Conservation (phyloP, 1,140 invertebrate genomes). For the Diplogasteroides magnus region DNA sequence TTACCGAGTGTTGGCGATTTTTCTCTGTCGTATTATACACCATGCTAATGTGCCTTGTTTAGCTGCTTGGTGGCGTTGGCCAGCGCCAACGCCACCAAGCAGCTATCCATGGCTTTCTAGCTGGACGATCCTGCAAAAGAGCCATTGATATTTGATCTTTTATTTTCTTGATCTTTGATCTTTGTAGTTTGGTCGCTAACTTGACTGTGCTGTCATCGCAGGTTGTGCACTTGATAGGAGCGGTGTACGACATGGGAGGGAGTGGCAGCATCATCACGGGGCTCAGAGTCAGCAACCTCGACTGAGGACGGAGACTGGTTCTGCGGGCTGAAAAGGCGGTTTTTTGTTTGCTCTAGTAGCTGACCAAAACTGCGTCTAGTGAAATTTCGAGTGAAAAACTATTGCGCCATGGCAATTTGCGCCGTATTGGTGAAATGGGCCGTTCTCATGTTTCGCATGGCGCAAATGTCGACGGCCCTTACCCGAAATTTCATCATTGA, state of each 20-base stretch:
- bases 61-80: not conserved
- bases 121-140: not conserved
- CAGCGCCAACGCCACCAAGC: too few species aligned
- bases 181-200: not conserved
- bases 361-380: not conserved
- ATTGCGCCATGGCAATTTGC: too few species aligned
- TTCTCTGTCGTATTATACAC: too few species aligned
- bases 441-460: too few species aligned
- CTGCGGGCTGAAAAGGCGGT: not conserved
- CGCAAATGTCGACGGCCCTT: too few species aligned
- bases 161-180: not conserved
- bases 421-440: too few species aligned
- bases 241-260: not conserved
- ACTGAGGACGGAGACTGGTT: not conserved
- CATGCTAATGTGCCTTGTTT: not conserved
- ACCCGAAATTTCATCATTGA: too few species aligned
- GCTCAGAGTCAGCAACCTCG: not conserved
- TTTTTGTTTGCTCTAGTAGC: too few species aligned
- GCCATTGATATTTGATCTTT: too few species aligned
- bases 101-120: too few species aligned
- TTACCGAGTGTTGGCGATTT: too few species aligned
- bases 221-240: not conserved
- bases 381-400: not conserved
- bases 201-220: not conserved
- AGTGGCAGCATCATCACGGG: not conserved